Evolutionary conservation across 2,888 invertebrate genomes (phyloP).

Genomic region (Euproctis similis): DNA sequence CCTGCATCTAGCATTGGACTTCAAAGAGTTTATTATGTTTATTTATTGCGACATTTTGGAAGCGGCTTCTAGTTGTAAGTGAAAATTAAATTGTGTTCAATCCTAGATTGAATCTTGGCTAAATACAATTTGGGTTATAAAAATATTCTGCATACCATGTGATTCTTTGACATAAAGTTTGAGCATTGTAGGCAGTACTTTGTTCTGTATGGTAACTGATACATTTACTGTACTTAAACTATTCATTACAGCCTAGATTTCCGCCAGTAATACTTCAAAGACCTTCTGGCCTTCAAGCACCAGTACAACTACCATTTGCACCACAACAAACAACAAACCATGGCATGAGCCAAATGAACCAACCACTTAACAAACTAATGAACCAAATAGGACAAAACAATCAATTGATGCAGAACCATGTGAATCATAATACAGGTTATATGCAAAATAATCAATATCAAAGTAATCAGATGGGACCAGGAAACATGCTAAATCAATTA

Average conservation of each 20-base stretch:
- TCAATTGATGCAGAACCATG: slow-evolving; percentile 32
- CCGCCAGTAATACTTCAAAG: slow-evolving; percentile 64
- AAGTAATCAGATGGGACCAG: slow-evolving; percentile 23
- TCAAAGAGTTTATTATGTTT: no score
- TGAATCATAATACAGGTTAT: slow-evolving; percentile 26
- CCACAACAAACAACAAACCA: slow-evolving; percentile 48
- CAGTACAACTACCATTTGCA: slow-evolving; percentile 57
- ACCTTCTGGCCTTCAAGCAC: slow-evolving; percentile 60
- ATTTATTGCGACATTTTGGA: no score
- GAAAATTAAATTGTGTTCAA: no score
- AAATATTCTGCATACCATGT: no score
- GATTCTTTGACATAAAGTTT: no score
- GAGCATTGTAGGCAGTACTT: no score
- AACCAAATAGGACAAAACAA: slow-evolving; percentile 34
- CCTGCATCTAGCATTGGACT: no score
- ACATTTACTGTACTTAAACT: no score
- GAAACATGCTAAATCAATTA: slow-evolving; percentile 29
- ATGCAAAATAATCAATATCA: slow-evolving; percentile 30
- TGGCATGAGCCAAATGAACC: slow-evolving; percentile 43
- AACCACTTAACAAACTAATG: slow-evolving; percentile 43
- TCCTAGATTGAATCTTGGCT: no score
- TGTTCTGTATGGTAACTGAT: no score
- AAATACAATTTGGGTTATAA: no score
- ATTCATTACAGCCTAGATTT: slow-evolving; percentile 61
- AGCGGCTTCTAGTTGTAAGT: no score